These are phyloP conservation scores for Montipora capitata DNA, from an alignment of 92 coral and sea anemone species.

Conservation along the genomic window DNA sequence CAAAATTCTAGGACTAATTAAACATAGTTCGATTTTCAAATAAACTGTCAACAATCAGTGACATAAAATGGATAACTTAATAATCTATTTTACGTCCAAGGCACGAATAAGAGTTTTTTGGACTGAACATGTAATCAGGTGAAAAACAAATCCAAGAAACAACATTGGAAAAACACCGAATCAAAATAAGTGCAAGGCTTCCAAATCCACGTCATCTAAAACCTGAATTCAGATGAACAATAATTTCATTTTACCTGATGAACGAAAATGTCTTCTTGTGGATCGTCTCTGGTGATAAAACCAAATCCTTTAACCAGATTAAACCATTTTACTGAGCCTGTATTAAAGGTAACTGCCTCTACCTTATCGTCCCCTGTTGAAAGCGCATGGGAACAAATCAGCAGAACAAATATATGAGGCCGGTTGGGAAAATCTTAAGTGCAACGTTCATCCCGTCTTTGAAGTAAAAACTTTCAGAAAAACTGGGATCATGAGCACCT, in stretches of 20 bases:
- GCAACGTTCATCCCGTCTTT: too few relatives aligned
- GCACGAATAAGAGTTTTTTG: neutral
- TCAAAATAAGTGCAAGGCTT: neutral
- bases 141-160: neutral
- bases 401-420: too few relatives aligned
- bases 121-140: neutral
- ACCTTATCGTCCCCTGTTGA: slow-evolving; percentile 27
- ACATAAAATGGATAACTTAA: slow-evolving; percentile 22
- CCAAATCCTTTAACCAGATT: slow-evolving; percentile 96
- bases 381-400: neutral
- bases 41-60: neutral
- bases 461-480: too few relatives aligned
- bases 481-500: neutral
- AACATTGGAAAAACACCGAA: neutral
- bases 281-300: slow-evolving; percentile 89
- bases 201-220: neutral
- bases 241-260: slow-evolving; percentile 82
- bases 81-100: slow-evolving; percentile 1
- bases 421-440: too few relatives aligned
- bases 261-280: slow-evolving; percentile 89
- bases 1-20: too few relatives aligned
- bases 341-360: slow-evolving; percentile 4
- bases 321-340: slow-evolving; percentile 98
- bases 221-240: neutral
- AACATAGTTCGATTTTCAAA: too few relatives aligned